A percentile compares a stretch with the other conserved stretches of the same genome.
phyloP scores from a whole-genome alignment of 2,113 vertebrate genomes.

The Silurus glanis region DNA sequence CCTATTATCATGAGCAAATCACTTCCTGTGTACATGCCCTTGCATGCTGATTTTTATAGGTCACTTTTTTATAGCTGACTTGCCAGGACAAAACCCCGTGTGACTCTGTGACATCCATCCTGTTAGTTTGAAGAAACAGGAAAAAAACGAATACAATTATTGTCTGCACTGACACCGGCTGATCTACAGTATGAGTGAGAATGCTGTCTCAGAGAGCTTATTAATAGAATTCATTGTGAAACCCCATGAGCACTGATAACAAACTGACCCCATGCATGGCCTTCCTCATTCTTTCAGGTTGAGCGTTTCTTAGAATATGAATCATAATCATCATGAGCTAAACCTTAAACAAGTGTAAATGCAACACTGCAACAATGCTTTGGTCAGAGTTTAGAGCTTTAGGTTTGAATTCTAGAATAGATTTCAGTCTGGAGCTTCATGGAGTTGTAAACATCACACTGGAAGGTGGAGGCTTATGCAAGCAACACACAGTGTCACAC shows the following conservation, averaged over 20 bases:
- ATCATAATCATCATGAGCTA: not conserved
- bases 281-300: slow-evolving; percentile 25
- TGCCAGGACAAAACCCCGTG: not conserved
- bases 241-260: slow-evolving; percentile 38
- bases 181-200: slow-evolving; percentile 27
- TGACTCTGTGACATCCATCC: not conserved
- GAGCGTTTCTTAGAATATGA: slow-evolving; percentile 8
- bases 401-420: not conserved
- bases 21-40: not conserved
- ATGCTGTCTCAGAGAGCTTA: not conserved
- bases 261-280: slow-evolving; percentile 39
- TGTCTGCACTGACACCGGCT: not conserved
- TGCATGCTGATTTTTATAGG: not conserved
- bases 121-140: not conserved
- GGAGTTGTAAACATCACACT: not conserved
- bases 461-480: not conserved
- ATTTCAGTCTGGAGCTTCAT: not conserved
- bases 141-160: not conserved
- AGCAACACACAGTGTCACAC: not conserved
- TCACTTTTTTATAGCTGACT: slow-evolving; percentile 17
- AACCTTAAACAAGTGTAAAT: not conserved
- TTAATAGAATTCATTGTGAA: slow-evolving; percentile 33
- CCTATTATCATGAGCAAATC: not conserved
- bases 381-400: not conserved
- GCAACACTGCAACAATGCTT: not conserved